Conservation (phyloP, 2,113 vertebrate genomes). For the Scortum barcoo region DNA sequence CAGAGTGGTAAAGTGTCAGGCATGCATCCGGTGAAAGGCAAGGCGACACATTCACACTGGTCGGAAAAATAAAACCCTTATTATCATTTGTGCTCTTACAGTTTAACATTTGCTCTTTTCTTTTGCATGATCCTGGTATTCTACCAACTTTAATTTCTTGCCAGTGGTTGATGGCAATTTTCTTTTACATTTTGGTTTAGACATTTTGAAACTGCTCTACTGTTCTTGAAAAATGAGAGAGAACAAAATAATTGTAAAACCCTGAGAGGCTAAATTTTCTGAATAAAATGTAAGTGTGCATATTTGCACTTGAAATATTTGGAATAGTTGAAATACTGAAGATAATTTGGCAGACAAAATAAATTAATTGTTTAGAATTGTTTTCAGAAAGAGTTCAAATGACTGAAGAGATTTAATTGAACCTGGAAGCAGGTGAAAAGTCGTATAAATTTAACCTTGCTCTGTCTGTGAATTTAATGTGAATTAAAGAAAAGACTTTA, state of each 20-base stretch:
- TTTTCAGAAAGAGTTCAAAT: neutral
- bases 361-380: neutral
- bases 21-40: neutral
- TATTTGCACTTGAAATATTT: neutral
- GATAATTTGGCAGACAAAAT: neutral
- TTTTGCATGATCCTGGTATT: neutral
- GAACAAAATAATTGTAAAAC: neutral
- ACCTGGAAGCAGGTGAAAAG: neutral
- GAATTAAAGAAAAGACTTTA: neutral
- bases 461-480: neutral
- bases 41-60: neutral
- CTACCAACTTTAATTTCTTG: neutral
- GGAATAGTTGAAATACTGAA: neutral
- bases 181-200: neutral
- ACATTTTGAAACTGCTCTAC: neutral
- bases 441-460: neutral
- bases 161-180: neutral
- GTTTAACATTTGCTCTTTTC: neutral
- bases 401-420: no score
- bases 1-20: neutral
- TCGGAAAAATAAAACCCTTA: neutral
- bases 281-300: neutral
- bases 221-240: no score
- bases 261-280: neutral
- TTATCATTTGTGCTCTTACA: neutral